phyloP scores from a whole-genome alignment of 1,140 invertebrate species.

The Telenomus remus region DNA sequence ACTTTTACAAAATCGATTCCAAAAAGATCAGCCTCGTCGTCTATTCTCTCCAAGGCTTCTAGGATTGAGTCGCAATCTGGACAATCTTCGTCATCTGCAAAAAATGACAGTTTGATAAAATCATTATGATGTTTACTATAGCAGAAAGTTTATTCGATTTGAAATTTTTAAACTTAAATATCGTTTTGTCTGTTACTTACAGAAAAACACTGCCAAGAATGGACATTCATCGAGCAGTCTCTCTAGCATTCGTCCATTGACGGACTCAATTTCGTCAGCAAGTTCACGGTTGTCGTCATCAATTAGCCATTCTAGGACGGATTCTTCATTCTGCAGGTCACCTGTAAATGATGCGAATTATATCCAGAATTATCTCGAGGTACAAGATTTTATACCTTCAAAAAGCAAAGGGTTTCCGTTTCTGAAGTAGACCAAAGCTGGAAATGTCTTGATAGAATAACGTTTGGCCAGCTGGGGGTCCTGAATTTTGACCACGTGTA shows the following conservation, averaged over 20 bases:
- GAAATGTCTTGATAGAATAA: constrained; percentile 96
- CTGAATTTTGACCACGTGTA: constrained; percentile 95
- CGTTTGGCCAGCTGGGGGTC: constrained; percentile 92
- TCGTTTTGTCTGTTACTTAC: constrained; percentile 78
- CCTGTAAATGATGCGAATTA: constrained; percentile 73
- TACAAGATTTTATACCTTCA: constrained; percentile 78
- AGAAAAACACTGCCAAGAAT: constrained; percentile 93
- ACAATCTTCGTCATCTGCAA: constrained; percentile 91
- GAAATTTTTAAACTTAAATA: too few relatives aligned
- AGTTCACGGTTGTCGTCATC: constrained; percentile 95
- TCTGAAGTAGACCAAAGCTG: constrained; percentile 92
- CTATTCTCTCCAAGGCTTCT: constrained; percentile 92
- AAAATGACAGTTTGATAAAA: constrained; percentile 1
- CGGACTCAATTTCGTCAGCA: constrained; percentile 95
- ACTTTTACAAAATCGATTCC: constrained; percentile 97
- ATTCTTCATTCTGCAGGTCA: constrained; percentile 93
- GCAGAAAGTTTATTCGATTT: too few relatives aligned
- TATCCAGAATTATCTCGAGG: neutral
- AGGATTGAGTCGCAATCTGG: constrained; percentile 92
- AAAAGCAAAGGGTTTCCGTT: constrained; percentile 95
- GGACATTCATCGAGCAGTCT: constrained; percentile 90
- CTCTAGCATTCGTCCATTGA: constrained; percentile 93
- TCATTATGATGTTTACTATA: too few relatives aligned
- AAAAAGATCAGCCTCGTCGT: constrained; percentile 93
- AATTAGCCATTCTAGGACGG: constrained; percentile 93